Base-by-base conservation (phyloP, 2,113 vertebrate genomes). In the Ictalurus punctatus region DNA sequence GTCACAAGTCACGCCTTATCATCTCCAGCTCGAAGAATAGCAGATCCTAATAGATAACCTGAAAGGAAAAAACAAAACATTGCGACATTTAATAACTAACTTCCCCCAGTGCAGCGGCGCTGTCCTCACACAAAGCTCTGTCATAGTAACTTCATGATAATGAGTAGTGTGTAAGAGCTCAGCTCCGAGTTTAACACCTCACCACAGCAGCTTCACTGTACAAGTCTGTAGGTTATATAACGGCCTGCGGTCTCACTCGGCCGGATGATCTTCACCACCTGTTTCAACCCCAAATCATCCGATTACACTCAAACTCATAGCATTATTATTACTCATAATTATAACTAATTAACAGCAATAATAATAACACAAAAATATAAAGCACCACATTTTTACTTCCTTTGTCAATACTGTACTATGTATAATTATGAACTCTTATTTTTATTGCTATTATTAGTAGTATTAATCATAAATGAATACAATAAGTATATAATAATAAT, bases 181-280 rank as follows among this genome's bases (percentile, higher is more conserved):
- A 44, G 2, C 9, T 69, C 0, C 0, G 74, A 48, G 78, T 54
- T 27, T 2, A 37, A 52, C 7, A 17, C 56, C 73, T 58, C 48
- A 85, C 73, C 56, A 5, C 17, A 14, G 83, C 14, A 27, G 59
- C 73, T 13, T 65, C 90, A 99, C 94, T 99, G 98, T 83, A 99
- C 98, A 92, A 99, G 96, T 9, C 98, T 95, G 95, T 99, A 99
- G 67, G 98, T 99, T 95, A 99, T 99, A 94, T 99, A 99, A 59
- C 98, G 95, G 40, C 98, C 98, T 0, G 98, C 98, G 0, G 98
- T 99, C 95, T 99, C 98, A 4, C 98, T 99, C 0, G 98, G 98
- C 69, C 98, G 94, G 82, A 99, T 99, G 93, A 99, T 99, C 95
- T 99, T 99, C 89, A 99, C 98, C 7, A 99, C 98, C 98, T 99